Base-by-base conservation (phyloP, 2,888 invertebrate genomes). In the Luperina testacea region DNA sequence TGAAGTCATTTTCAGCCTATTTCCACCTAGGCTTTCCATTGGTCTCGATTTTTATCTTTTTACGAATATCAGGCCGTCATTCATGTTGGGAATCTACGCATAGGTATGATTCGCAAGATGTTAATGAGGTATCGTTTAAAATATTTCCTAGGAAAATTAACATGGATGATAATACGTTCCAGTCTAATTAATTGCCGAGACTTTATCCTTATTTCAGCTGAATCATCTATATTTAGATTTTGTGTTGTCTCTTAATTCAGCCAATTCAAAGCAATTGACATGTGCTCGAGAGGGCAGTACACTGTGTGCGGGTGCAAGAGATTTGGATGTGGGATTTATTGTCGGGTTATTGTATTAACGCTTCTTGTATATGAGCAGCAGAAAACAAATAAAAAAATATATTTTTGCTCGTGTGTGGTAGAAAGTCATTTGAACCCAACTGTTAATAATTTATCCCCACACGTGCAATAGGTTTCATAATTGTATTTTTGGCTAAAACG, bases 251-350 rank as follows among this genome's bases (percentile, higher is more conserved):
- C 92, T 92, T 94, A 94, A 96, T 95, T 96, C 92, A 94, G 88
- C 90, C 94, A 96, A 96, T 96, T 96, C 91, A 95, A 70, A 92
- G 90, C 95, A 96, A 96, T 96, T 96, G 95, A 94, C 92, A 89
- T 88, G 87, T 88, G 72, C 84, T 81, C 79, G 73, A 78, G 87
- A 85, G 89, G 90, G 85, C 90, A 88, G 57, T 87, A 83, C 82
- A 77, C 84, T 59, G 80, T 57, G 67, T 65, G 72, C 71, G 79
- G 72, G 77, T 51, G 70, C 68, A 80, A 75, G 80, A 82, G 88
- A 87, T 88, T 87, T 85, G 78, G 84, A 75, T 85, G 84, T 81
- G 72, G 81, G 88, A 84, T 85, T 81, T 90, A 80, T 78, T 78
- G 61, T 79, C 63, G 73, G 63, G 48, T 77, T 81, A 81, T 59